Percentiles rank a stretch among this genome's conserved stretches.
These are phyloP conservation scores for Agonopterix heracliana DNA, from an alignment of 2,888 invertebrate species.

Conservation along the genomic window DNA sequence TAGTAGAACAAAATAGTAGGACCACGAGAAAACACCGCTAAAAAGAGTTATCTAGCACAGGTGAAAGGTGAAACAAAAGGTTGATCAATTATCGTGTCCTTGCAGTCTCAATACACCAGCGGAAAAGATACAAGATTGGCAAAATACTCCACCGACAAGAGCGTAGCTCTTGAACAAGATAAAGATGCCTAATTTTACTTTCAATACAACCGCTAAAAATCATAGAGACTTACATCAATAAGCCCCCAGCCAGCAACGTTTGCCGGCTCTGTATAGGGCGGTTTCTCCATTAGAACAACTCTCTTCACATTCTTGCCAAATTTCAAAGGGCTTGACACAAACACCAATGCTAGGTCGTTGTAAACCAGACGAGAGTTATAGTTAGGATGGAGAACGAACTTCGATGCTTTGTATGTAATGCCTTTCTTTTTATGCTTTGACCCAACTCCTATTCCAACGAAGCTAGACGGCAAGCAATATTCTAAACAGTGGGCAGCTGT, in stretches of 20 bases:
- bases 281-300: conserved; percentile 18
- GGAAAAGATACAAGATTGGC: no score
- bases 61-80: no score
- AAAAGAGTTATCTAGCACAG: no score
- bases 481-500: conserved; percentile 34
- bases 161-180: no score
- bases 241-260: conserved; percentile 28
- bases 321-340: conserved; percentile 3
- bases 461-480: conserved; percentile 5
- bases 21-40: no score
- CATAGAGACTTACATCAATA: conserved; percentile 18
- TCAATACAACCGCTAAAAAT: no score
- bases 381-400: conserved; percentile 10
- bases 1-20: no score
- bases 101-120: no score
- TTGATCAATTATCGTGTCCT: no score
- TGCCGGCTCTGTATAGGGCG: conserved; percentile 12
- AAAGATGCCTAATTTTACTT: no score
- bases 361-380: rapidly evolving
- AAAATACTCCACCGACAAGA: no score
- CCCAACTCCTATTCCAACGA: neutral
- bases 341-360: conserved; percentile 22
- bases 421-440: neutral
- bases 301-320: conserved; percentile 15
- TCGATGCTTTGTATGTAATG: neutral